Base-by-base conservation (phyloP, 1,140 invertebrate genomes). In the Orius insidiosus region DNA sequence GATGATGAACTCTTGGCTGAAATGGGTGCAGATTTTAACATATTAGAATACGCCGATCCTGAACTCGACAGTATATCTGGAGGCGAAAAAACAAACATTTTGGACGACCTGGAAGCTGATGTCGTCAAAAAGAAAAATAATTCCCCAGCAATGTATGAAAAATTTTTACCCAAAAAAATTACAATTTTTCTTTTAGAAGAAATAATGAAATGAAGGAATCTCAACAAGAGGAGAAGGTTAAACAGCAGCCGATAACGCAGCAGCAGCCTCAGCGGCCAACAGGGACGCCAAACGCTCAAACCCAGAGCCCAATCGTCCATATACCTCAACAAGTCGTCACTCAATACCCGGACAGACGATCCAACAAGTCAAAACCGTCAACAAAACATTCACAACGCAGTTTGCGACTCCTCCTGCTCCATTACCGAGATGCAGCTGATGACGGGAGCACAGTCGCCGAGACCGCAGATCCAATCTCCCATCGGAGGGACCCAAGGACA, bases 1-100 rank as follows among this genome's bases (percentile, higher is more conserved):
- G 85, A 90, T 58, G 86, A 90, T 59, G 85, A 90, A 58, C 52
- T 50, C 51, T 7, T 68, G 68, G 85, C 80, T 30, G 81, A 86
- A 68, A 84, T 90, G 69, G 86, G 86, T 10, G 80, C 87, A 58
- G 88, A 93, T 63, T 95, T 95, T 63, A 94, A 95, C 61, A 93
- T 96, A 56, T 61, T 95, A 33, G 85, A 92, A 63, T 95, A 93
- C 66, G 89, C 87, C 0, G 89, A 95, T 71, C 84, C 89, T 1
- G 88, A 94, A 63, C 65, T 92, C n/a, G 84, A 86, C 49, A 77
- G 78, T 41, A 72, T 82, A 52, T 72, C 76, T 38, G 77, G 73
- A 44, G 74, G 74, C 6, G 75, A 76, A 45, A 79, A 78, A 53
- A 78, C 77, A 15, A 85, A 80, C 56, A 75, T 84, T 52, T 80